These are phyloP conservation scores for Eumacrocentrus americanus DNA, from an alignment of 2,888 invertebrate species.

Conservation along the genomic window DNA sequence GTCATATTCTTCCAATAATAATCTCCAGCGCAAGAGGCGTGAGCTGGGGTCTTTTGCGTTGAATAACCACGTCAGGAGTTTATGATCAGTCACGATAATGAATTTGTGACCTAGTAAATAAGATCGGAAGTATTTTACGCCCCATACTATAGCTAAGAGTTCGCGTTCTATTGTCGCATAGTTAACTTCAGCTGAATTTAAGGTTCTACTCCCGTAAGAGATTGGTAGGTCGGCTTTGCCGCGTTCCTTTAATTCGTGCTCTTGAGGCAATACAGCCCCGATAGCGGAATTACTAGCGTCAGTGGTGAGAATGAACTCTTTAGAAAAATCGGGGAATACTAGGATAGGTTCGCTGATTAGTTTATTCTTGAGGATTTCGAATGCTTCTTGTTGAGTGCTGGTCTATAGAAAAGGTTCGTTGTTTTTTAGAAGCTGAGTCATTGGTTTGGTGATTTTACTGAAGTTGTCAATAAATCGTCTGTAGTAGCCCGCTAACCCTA, in stretches of 20 bases:
- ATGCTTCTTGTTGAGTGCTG: conserved; percentile 17
- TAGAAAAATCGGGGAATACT: conserved; percentile 45
- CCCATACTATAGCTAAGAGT: conserved; percentile 38
- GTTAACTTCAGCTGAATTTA: conserved; percentile 27
- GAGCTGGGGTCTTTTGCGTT: neutral
- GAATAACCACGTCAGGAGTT: conserved; percentile 47
- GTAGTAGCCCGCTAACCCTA: conserved; percentile 14
- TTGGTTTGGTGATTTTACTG: conserved; percentile 11
- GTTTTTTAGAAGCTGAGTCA: conserved; percentile 20
- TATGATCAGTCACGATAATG: conserved; percentile 45
- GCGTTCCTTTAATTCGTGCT: conserved; percentile 9
- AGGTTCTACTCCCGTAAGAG: neutral
- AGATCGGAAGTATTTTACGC: conserved; percentile 37
- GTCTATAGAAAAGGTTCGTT: conserved; percentile 24
- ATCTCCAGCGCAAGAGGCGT: conserved; percentile 46
- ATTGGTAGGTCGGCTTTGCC: conserved; percentile 23
- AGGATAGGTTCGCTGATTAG: conserved; percentile 18
- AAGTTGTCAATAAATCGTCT: conserved; percentile 8
- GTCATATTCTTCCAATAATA: conserved; percentile 21
- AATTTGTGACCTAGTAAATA: conserved; percentile 40
- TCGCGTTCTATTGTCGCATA: conserved; percentile 41
- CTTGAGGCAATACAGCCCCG: conserved; percentile 49
- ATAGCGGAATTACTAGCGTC: conserved; percentile 47
- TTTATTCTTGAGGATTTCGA: conserved; percentile 10
- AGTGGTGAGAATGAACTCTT: conserved; percentile 43